These are phyloP conservation scores for Scotopteryx bipunctaria DNA, from an alignment of 2,888 invertebrate genomes.

Conservation along the genomic window DNA sequence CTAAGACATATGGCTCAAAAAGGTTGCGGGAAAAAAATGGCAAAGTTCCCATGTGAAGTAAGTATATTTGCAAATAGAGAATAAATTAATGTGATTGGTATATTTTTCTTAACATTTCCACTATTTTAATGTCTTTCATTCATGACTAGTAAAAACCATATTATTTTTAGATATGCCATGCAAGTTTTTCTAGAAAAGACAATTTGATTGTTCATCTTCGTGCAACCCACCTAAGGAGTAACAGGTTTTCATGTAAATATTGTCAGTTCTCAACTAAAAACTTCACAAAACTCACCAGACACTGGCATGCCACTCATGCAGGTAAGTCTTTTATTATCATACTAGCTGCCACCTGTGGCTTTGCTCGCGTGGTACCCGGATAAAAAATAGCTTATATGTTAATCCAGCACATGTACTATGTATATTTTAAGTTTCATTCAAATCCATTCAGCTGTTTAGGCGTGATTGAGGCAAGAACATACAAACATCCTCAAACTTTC, in stretches of 20 bases:
- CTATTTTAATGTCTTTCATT: too few relatives aligned
- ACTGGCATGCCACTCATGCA: slow-evolving; percentile 60
- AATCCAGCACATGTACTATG: too few relatives aligned
- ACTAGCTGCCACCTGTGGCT: too few relatives aligned
- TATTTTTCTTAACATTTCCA: too few relatives aligned
- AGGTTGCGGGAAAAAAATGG: slow-evolving; percentile 82
- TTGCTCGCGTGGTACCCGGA: too few relatives aligned
- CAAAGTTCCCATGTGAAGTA: slow-evolving; percentile 65
- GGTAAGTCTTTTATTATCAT: slow-evolving; percentile 41
- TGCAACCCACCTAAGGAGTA: slow-evolving; percentile 67
- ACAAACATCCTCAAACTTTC: too few relatives aligned
- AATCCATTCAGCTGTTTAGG: too few relatives aligned
- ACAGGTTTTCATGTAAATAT: slow-evolving; percentile 56
- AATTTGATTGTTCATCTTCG: slow-evolving; percentile 89
- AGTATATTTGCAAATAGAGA: too few relatives aligned
- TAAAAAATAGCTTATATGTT: too few relatives aligned
- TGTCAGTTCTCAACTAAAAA: slow-evolving; percentile 61
- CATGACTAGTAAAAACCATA: slow-evolving; percentile 1
- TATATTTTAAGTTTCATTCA: too few relatives aligned
- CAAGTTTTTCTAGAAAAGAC: slow-evolving; percentile 87
- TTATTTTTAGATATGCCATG: slow-evolving; percentile 83
- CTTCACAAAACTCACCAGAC: slow-evolving; percentile 65
- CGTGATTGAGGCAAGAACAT: too few relatives aligned
- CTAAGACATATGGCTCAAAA: slow-evolving; percentile 87
- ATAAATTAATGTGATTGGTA: too few relatives aligned